These are phyloP conservation scores for Metaphire vulgaris DNA, from an alignment of 1,140 invertebrate genomes.

Conservation along the genomic window DNA sequence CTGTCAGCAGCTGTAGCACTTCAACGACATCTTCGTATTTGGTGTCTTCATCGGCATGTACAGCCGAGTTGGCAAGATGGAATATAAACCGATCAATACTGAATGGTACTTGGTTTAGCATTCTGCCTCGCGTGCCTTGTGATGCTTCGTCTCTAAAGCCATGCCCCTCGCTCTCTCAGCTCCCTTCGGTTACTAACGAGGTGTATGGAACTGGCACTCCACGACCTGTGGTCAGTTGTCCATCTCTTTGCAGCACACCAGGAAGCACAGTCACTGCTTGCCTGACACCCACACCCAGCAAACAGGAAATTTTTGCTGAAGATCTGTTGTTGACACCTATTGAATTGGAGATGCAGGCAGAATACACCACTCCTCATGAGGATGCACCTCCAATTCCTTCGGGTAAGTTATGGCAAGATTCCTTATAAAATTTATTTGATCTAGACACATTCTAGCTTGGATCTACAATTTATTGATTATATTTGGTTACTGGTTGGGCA, in stretches of 20 bases:
- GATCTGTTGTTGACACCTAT: not conserved
- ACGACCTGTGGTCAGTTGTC: constrained; percentile 35
- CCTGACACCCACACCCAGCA: not conserved
- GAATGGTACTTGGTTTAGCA: constrained; percentile 8
- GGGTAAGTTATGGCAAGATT: not conserved
- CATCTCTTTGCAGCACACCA: constrained; percentile 25
- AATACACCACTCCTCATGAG: not conserved
- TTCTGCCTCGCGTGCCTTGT: constrained; percentile 18
- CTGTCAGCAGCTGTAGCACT: not conserved
- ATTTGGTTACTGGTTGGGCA: no score
- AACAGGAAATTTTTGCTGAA: not conserved
- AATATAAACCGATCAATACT: not conserved
- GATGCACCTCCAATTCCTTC: constrained; percentile 6
- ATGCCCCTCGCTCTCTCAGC: not conserved
- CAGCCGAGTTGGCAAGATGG: not conserved
- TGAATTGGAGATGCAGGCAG: not conserved
- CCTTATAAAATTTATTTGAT: not conserved
- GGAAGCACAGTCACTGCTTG: not conserved
- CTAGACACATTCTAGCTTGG: no score
- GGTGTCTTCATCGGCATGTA: not conserved
- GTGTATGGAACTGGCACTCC: constrained; percentile 32
- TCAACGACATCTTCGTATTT: not conserved
- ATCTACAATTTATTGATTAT: no score
- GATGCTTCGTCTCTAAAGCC: constrained; percentile 11
- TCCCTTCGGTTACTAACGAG: not conserved